Evolutionary conservation across 2,888 invertebrate species (phyloP), one percentile per base, ranked within the genome.

Genomic region (Netelia fuscicornis): DNA sequence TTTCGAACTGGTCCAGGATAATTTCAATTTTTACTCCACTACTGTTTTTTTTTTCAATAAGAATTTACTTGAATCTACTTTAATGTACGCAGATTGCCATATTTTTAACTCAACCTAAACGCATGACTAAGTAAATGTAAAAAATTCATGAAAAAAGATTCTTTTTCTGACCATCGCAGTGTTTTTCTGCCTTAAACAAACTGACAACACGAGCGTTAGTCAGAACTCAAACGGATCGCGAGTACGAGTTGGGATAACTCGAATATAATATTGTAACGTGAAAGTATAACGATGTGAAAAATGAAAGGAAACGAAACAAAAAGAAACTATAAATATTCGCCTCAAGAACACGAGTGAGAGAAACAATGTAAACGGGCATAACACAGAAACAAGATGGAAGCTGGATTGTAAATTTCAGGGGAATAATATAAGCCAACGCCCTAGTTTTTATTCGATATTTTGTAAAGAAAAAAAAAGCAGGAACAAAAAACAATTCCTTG

Each of bases 371-470:
- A 58, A 13, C 56, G 13, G 23, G 30, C 6, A 37, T 52, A 23
- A 72, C 13, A 56, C 25, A 54, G 0, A 30, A 70, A 56, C 17
- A 17, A n/a, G 17, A n/a, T 56, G n/a, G 17, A 56, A 17, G 17
- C 6, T 60, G 42, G 13, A 37, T 48, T 30, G 64, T 74, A 68
- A 52, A 78, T 67, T 64, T 44, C 56, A 64, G 70, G 44, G 65
- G 70, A 71, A 75, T 60, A 64, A 75, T 64, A 83, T 76, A 62
- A 56, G 20, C 11, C 23, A 30, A 56, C 10, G 20, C 17, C 23
- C 54, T 60, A 20, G 54, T 67, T 67, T 56, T 42, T 13, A 10
- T 48, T n/a, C 17, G n/a, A 13, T 1, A 25, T 62, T 74, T 62
- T n/a, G 23, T 60, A 5, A 60, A 62, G 23, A 58, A 30, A 3